Evolutionary conservation across 2,113 vertebrate species (phyloP), one percentile per base, ranked within the genome.

Genomic region (Dipodomys stephensi): DNA sequence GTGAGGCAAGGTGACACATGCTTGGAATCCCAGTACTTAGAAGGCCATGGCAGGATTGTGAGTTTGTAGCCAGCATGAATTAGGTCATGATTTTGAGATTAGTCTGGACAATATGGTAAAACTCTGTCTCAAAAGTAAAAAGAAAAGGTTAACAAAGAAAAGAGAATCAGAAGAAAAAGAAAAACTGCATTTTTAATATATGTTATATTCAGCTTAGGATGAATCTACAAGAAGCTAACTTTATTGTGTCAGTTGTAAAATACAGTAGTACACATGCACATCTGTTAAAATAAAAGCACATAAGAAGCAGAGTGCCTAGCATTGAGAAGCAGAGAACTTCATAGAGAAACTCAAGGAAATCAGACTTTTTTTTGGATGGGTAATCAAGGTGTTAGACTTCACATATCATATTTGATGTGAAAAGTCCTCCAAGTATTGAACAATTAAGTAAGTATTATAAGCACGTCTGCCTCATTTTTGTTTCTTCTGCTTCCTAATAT

Each of bases 401-500:
- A 74, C 35, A 3, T 25, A 8, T 87, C 72, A 1, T 49, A n/a
- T 44, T 69, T 30, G 39, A 12, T 74, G 5, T 16, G 19, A 15
- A 9, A 44, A 72, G 25, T 81, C 7, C 10, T 68, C 53, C 4
- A 68, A 78, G 28, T 71, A 72, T 10, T 73, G 15, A 78, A 69
- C 10, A 73, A 1, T 67, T 86, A 62, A 10, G 25, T 53, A 87
- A 91, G 23, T 23, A 77, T 44, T 68, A 7, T 72, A 71, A 78
- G 15, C 69, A n/a, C 27, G 91, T 19, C 28, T 27, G 27, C 57
- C 11, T 73, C 9, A 65, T 74, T 94, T 94, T 19, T 87, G 25
- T 69, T 87, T 83, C n/a, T 90, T 87, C 15, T 87, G 27, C 28
- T 83, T 57, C 72, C 10, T 72, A 30, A 77, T 69, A 90, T 53